A percentile compares a stretch with the other conserved stretches of the same genome.
These are phyloP conservation scores for Cheilosia vulpina DNA, from an alignment of 2,888 invertebrate genomes.

Conservation along the genomic window DNA sequence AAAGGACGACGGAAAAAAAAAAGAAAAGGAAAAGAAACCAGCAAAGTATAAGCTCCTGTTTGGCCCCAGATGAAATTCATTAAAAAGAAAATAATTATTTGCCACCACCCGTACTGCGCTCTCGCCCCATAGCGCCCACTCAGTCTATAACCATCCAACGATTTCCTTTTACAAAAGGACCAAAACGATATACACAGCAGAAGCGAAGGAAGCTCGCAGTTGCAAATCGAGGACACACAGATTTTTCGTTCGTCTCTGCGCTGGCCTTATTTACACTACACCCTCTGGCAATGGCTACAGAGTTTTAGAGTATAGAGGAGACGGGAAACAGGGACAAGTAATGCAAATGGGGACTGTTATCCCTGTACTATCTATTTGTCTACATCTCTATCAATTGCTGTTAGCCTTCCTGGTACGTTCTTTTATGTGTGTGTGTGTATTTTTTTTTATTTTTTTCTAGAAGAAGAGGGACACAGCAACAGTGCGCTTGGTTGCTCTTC, in stretches of 20 bases:
- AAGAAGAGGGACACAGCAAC: slow-evolving; percentile 55
- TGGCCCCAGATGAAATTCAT: slow-evolving; percentile 65
- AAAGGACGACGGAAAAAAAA: slow-evolving; percentile 5
- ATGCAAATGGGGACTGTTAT: slow-evolving; percentile 68
- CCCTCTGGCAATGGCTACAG: slow-evolving; percentile 20
- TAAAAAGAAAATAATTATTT: slow-evolving; percentile 69
- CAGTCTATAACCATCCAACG: slow-evolving; percentile 18
- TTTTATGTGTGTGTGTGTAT: not conserved
- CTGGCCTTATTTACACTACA: slow-evolving; percentile 32
- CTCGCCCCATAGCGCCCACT: slow-evolving; percentile 23
- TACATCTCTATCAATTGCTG: slow-evolving; percentile 69
- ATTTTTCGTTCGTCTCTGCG: slow-evolving; percentile 15
- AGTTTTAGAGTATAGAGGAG: too few species aligned
- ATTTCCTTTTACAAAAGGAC: slow-evolving; percentile 42
- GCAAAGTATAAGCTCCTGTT: slow-evolving; percentile 57
- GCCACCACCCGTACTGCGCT: slow-evolving; percentile 47
- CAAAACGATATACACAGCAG: slow-evolving; percentile 1
- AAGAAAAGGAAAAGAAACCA: slow-evolving; percentile 5
- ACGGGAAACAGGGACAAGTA: slow-evolving; percentile 20
- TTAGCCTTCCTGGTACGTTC: slow-evolving; percentile 41
- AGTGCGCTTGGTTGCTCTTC: slow-evolving; percentile 64
- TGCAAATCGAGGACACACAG: slow-evolving; percentile 61
- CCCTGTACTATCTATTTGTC: slow-evolving; percentile 68
- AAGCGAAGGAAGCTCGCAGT: slow-evolving; percentile 8
- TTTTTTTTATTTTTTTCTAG: not conserved